Evolutionary conservation across 2,888 invertebrate species (phyloP).

Genomic region (Noctuana brunneofusca): DNA sequence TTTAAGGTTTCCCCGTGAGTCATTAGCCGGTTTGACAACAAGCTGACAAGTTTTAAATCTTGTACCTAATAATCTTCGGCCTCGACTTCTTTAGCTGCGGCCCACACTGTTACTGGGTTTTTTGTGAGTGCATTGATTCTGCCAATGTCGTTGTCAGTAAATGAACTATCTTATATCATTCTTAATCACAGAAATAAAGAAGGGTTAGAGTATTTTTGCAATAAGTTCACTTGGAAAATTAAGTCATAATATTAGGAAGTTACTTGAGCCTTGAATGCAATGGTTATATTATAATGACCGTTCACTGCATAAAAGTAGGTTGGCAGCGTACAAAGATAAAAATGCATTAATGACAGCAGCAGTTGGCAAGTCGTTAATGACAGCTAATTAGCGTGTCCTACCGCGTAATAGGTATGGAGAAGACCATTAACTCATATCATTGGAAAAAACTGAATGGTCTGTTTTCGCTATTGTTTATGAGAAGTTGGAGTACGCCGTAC

Average conservation of each 20-base stretch:
- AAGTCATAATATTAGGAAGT: neutral
- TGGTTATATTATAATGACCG: neutral
- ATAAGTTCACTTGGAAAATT: neutral
- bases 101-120: neutral
- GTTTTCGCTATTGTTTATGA: neutral
- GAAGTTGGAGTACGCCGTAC: no score
- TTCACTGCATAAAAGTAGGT: neutral
- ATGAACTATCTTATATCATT: neutral
- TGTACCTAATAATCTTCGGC: neutral
- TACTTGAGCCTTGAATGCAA: neutral
- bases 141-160: neutral
- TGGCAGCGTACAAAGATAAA: neutral
- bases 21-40: constrained; percentile 1
- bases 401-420: neutral
- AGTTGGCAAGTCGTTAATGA: neutral
- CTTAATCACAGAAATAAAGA: neutral
- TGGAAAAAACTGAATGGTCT: neutral
- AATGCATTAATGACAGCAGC: no score
- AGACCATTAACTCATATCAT: neutral
- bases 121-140: neutral
- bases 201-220: neutral
- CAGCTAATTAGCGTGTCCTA: neutral
- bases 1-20: neutral
- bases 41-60: neutral
- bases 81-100: neutral